These are phyloP conservation scores for Smittia aterrima DNA, from an alignment of 2,888 invertebrate species.

Conservation along the genomic window DNA sequence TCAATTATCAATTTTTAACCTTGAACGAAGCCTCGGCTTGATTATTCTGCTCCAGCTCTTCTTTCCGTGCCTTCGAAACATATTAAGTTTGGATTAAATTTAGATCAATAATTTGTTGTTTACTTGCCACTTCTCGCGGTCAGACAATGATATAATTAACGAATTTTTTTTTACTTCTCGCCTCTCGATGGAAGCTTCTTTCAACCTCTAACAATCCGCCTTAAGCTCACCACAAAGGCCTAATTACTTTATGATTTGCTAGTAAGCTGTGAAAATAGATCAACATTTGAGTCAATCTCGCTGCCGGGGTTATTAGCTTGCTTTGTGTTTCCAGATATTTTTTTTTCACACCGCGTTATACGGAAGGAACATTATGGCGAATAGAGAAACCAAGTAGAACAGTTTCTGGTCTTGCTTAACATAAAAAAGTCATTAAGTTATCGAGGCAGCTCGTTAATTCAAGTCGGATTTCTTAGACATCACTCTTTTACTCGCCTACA, in stretches of 20 bases:
- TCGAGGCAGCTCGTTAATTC: background rate
- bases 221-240: background rate
- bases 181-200: background rate
- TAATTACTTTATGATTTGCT: conserved; percentile 20
- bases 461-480: background rate
- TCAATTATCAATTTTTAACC: conserved; percentile 20
- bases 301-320: background rate
- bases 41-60: background rate
- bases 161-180: conserved; percentile 8
- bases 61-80: background rate
- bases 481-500: conserved; percentile 5
- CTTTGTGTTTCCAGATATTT: background rate
- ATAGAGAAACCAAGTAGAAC: background rate
- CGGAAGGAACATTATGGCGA: conserved; percentile 2
- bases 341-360: background rate
- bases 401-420: background rate
- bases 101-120: conserved; percentile 41
- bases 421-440: conserved; percentile 25
- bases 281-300: conserved; percentile 7
- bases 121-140: background rate
- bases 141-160: conserved; percentile 40
- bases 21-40: conserved; percentile 17
- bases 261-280: conserved; percentile 22
- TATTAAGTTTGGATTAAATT: conserved; percentile 40
- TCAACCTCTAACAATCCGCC: background rate